These are phyloP conservation scores for Pseudoips prasinana DNA, from an alignment of 2,888 invertebrate genomes.

Conservation along the genomic window DNA sequence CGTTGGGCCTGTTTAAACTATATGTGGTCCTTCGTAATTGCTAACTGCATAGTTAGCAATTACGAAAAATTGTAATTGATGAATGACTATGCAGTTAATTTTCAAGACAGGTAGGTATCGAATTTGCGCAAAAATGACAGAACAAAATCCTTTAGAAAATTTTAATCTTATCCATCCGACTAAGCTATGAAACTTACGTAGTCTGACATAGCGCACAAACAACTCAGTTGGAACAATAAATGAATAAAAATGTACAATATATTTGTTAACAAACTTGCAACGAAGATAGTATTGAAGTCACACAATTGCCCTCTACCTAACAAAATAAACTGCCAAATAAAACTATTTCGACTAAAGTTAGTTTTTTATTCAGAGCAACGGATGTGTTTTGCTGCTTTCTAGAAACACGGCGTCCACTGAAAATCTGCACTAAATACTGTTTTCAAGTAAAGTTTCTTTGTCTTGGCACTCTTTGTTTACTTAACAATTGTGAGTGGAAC, in stretches of 20 bases:
- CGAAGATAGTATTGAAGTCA: slow-evolving; percentile 20
- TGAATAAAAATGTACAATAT: slow-evolving; percentile 23
- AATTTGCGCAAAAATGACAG: too few species aligned
- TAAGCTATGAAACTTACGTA: too few species aligned
- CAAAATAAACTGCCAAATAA: slow-evolving; percentile 33
- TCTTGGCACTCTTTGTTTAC: slow-evolving; percentile 68
- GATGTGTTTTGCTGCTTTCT: slow-evolving; percentile 50
- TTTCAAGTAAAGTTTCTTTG: slow-evolving; percentile 64
- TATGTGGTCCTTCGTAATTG: too few species aligned
- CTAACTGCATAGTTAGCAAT: too few species aligned
- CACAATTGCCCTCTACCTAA: slow-evolving; percentile 13
- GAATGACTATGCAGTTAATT: too few species aligned
- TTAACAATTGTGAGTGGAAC: slow-evolving; percentile 59
- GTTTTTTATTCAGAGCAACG: slow-evolving; percentile 53
- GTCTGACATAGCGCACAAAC: too few species aligned
- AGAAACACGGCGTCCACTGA: slow-evolving; percentile 48
- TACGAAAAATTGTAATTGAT: too few species aligned
- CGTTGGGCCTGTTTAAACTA: too few species aligned
- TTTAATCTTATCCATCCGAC: too few species aligned
- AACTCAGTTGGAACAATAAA: slow-evolving; percentile 9
- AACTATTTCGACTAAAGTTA: slow-evolving; percentile 36
- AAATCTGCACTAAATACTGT: slow-evolving; percentile 69
- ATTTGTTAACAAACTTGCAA: slow-evolving; percentile 31
- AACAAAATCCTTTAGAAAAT: too few species aligned
- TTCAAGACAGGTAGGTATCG: too few species aligned